Percentiles rank a stretch among this genome's conserved stretches.
Conservation (phyloP, 1,140 invertebrate species). For the Cyclargus thomasi region DNA sequence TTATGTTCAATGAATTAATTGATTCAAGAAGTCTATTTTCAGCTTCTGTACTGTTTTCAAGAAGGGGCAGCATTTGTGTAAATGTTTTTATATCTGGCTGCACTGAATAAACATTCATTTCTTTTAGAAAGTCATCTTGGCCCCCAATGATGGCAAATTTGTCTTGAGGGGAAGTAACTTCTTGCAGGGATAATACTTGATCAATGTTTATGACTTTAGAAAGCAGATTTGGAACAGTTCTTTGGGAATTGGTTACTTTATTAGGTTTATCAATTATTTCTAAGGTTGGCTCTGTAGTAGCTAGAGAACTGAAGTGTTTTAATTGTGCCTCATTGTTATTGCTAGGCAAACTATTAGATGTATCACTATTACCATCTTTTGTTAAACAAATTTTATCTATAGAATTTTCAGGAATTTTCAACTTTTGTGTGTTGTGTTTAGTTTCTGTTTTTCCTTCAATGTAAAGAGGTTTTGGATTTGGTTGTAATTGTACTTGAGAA, state of each 20-base stretch:
- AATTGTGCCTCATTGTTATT: background rate
- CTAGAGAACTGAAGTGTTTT: background rate
- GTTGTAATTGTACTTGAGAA: background rate
- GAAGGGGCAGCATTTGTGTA: conserved; percentile 82
- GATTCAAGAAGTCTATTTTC: conserved; percentile 80
- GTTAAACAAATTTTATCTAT: background rate
- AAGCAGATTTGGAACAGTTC: conserved; percentile 76
- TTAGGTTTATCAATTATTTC: conserved; percentile 17
- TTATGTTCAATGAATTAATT: conserved; percentile 77
- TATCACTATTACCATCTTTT: background rate
- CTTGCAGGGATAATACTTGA: conserved; percentile 74
- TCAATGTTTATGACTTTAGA: conserved; percentile 75
- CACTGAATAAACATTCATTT: conserved; percentile 81
- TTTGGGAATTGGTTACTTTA: conserved; percentile 20
- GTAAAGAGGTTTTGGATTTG: background rate
- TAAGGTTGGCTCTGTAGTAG: background rate
- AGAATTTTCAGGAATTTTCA: too few species aligned
- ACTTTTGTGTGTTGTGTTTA: background rate
- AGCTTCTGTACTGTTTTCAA: conserved; percentile 78
- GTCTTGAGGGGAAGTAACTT: conserved; percentile 78
- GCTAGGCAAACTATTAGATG: background rate
- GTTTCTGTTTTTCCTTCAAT: background rate
- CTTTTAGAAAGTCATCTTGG: conserved; percentile 80
- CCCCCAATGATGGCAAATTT: conserved; percentile 89
- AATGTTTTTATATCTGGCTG: conserved; percentile 87